Conservation (phyloP, 1,140 invertebrate genomes). For the Colletes gigas region DNA sequence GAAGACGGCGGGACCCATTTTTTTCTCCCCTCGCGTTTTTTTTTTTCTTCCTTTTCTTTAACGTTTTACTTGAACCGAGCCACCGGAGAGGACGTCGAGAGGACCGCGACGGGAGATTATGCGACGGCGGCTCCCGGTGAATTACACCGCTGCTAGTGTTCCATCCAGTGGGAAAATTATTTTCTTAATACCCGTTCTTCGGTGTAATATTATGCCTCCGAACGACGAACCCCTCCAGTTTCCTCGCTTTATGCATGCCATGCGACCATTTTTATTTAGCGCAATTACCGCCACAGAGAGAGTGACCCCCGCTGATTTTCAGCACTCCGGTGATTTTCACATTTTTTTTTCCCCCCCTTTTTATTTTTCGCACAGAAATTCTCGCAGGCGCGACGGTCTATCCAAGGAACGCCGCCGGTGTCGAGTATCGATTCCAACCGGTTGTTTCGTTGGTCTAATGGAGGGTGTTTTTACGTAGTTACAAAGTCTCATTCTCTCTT, state of each 20-base stretch:
- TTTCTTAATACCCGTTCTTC: slow-evolving; percentile 9
- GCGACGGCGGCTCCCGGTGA: background rate
- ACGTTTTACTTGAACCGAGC: background rate
- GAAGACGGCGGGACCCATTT: too few species aligned
- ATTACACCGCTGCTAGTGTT: background rate
- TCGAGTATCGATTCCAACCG: background rate
- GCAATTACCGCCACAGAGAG: slow-evolving; percentile 7
- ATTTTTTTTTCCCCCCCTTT: background rate
- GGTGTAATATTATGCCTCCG: too few species aligned
- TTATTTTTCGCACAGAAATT: background rate
- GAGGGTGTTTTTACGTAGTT: background rate
- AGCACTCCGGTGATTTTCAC: background rate
- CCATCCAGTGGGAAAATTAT: slow-evolving; percentile 8
- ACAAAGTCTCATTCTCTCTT: too few species aligned
- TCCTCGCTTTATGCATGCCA: background rate
- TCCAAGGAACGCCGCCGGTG: too few species aligned
- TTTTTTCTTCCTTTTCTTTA: background rate
- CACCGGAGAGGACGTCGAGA: background rate
- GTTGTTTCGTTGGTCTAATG: background rate
- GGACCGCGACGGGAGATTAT: background rate
- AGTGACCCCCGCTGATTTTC: background rate
- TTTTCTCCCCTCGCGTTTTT: background rate
- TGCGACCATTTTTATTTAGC: slow-evolving; percentile 10
- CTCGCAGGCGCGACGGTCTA: background rate
- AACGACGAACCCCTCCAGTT: background rate